Conservation (phyloP, 2,113 vertebrate species). For the Pseudorectes ferrugineus region DNA sequence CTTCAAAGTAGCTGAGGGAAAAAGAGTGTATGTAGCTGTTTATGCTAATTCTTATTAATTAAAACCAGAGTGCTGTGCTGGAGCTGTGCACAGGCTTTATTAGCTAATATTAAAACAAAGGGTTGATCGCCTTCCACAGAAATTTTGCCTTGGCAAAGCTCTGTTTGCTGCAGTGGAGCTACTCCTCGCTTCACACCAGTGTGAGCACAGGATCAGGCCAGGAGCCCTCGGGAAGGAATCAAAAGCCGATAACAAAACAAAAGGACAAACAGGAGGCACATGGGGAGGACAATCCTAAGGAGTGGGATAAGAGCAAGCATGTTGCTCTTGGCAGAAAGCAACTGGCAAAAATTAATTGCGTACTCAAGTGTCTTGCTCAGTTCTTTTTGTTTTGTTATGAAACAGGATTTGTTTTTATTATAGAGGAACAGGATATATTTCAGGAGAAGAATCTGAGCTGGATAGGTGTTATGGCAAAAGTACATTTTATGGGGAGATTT, state of each 20-base stretch:
- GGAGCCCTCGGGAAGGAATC: neutral
- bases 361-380: neutral
- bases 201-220: neutral
- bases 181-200: neutral
- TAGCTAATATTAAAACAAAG: conserved; percentile 43
- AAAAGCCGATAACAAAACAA: neutral
- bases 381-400: conserved; percentile 39
- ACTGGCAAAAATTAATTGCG: neutral
- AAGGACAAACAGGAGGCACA: conserved; percentile 20
- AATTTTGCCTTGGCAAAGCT: neutral
- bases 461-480: neutral
- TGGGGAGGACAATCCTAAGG: neutral
- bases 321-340: conserved; percentile 44
- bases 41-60: conserved; percentile 61
- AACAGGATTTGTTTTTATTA: conserved; percentile 18
- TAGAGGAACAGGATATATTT: neutral
- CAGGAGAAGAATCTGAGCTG: neutral
- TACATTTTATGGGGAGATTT: neutral
- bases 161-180: neutral
- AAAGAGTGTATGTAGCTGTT: neutral
- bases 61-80: conserved; percentile 17
- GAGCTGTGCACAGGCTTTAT: conserved; percentile 1
- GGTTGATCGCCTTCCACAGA: neutral
- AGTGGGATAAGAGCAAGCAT: neutral
- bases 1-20: conserved; percentile 29